Evolutionary conservation across 2,113 vertebrate species (phyloP), one percentile per base, ranked within the genome.

Genomic region (Corythaeola cristata): DNA sequence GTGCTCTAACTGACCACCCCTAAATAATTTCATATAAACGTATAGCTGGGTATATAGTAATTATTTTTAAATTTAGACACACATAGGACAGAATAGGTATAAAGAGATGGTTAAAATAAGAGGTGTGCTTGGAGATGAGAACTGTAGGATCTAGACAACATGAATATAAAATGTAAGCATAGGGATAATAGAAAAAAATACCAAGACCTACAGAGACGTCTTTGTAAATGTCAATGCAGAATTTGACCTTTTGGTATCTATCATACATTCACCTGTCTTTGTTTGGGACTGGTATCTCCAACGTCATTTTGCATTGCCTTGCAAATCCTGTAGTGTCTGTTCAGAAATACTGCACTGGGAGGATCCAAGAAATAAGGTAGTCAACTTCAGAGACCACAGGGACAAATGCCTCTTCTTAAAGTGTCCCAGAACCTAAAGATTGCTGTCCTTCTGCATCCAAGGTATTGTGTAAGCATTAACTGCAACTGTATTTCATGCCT

Each of bases 211-310:
- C 85, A 88, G 96, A 96, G 94, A 96, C 35, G 0, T 93, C 84
- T 96, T 72, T 86, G 95, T 96, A 97, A 97, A 97, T 97, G 94
- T 97, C 94, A 97, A 81, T 56, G 69, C 74, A 94, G 84, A 96
- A 94, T 79, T 12, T 96, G 94, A 97, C 96, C 95, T 97, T 97
- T 96, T 64, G 49, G 49, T 89, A 85, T 96, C 94, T 94, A 88
- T 94, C 93, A 94, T 91, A 89, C 44, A 76, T 95, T 93, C 94
- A 88, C 91, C 85, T 84, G 86, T 69, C 95, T 95, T 37, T 93
- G 59, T 93, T 94, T 90, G 76, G 88, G 64, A 71, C 85, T 45
- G 30, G 68, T 81, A 95, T 81, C 79, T 90, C 88, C 95, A 64
- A n/a, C 33, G 83, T n/a, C 52, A 83, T 89, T 97, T 90, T 77